Conservation (phyloP, 2,113 vertebrate genomes). For the Melozone crissalis region DNA sequence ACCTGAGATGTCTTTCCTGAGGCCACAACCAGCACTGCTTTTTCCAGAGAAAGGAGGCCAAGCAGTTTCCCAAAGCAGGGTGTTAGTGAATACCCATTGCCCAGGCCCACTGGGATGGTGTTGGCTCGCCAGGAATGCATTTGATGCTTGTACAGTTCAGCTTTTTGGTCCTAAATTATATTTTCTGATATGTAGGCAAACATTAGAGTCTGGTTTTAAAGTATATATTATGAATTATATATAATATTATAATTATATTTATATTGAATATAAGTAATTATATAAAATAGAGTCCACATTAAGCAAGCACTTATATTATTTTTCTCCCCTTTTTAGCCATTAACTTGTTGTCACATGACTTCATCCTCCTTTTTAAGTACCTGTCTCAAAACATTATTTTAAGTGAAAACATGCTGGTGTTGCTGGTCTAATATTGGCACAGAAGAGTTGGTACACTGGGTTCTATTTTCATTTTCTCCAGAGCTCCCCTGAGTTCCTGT, state of each 20-base stretch:
- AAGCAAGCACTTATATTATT: background rate
- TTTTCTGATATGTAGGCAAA: background rate
- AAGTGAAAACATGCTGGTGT: background rate
- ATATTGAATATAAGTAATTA: background rate
- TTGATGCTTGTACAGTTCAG: background rate
- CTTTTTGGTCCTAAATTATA: background rate
- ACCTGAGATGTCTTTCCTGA: background rate
- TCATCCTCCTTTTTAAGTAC: background rate
- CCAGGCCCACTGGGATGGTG: background rate
- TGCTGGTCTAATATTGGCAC: background rate
- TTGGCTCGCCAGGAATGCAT: background rate
- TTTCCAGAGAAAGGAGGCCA: background rate
- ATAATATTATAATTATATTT: background rate
- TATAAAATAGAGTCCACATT: background rate
- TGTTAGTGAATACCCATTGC: rapidly evolving
- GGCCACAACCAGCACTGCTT: background rate
- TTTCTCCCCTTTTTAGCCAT: background rate
- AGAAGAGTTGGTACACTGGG: background rate
- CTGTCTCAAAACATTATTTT: background rate
- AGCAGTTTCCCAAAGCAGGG: background rate
- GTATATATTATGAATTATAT: background rate
- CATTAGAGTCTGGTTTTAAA: background rate
- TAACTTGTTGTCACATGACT: background rate
- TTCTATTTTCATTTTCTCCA: background rate
- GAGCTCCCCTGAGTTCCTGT: background rate